A percentile compares a stretch with the other conserved stretches of the same genome.
Conservation (phyloP, 2,888 invertebrate species). For the Crossocerus cetratus region DNA sequence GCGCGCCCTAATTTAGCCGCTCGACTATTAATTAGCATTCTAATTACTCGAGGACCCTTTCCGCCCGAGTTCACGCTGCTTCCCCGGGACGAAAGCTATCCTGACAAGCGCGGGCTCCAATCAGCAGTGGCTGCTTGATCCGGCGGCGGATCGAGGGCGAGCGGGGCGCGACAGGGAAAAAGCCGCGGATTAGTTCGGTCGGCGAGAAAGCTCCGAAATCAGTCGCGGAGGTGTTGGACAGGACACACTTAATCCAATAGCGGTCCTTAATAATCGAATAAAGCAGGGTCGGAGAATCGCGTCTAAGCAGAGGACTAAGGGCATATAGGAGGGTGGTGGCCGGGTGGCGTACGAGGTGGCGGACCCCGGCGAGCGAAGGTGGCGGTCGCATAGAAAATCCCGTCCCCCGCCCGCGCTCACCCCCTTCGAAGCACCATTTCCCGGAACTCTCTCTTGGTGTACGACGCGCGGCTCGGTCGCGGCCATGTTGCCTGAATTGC, state of each 20-base stretch:
- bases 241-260: constrained; percentile 74
- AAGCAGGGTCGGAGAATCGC: constrained; percentile 67
- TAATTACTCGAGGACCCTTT: background rate
- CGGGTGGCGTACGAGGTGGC: constrained; percentile 26
- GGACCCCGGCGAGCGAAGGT: constrained; percentile 46
- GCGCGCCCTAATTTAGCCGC: constrained; percentile 16
- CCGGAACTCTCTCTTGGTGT: constrained; percentile 63
- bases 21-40: no score
- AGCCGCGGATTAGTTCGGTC: constrained; percentile 39
- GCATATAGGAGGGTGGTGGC: constrained; percentile 31
- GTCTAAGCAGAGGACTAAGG: constrained; percentile 68
- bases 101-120: constrained; percentile 39
- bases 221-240: constrained; percentile 61
- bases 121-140: constrained; percentile 36
- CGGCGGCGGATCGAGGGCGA: constrained; percentile 9
- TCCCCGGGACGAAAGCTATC: constrained; percentile 41
- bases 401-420: constrained; percentile 49
- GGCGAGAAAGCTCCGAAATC: constrained; percentile 52
- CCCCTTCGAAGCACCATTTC: constrained; percentile 53
- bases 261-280: constrained; percentile 76
- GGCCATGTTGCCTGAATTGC: constrained; percentile 77
- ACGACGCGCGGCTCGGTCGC: constrained; percentile 68
- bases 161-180: constrained; percentile 33
- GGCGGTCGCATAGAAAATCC: constrained; percentile 65
- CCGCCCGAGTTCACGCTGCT: constrained; percentile 21